These are phyloP conservation scores for Bradynema listronoti DNA, from an alignment of 1,140 invertebrate genomes.

Conservation along the genomic window DNA sequence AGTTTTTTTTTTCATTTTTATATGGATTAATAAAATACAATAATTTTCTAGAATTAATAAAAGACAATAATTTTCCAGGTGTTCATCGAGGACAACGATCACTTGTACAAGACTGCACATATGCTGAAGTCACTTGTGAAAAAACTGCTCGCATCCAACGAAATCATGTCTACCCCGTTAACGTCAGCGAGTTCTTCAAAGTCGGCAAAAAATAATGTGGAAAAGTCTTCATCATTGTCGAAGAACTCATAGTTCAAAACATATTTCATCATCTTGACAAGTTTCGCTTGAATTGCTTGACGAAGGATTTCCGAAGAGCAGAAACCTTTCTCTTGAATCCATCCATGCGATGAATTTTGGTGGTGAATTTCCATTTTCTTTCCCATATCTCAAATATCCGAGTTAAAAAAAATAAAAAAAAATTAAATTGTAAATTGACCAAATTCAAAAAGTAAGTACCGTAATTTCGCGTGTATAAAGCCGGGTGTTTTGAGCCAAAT, in stretches of 20 bases:
- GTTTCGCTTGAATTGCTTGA: neutral
- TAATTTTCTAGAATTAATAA: neutral
- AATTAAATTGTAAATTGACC: too few relatives aligned
- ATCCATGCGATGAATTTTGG: neutral
- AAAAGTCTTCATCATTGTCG: too few relatives aligned
- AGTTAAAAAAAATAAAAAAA: too few relatives aligned
- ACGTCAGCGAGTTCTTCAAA: neutral
- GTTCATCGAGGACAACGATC: constrained; percentile 2
- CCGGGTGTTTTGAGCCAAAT: too few relatives aligned
- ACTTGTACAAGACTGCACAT: neutral
- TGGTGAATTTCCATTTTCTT: neutral
- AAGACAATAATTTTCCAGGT: neutral
- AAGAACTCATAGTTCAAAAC: neutral
- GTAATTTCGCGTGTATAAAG: too few relatives aligned
- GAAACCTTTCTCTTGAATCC: constrained; percentile 6
- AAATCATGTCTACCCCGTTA: neutral
- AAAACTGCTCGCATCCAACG: neutral
- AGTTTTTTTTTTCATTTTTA: too few relatives aligned
- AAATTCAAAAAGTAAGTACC: too few relatives aligned
- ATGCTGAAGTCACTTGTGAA: constrained; percentile 1
- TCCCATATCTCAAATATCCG: too few relatives aligned
- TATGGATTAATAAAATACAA: too few relatives aligned
- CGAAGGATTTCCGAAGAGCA: neutral
- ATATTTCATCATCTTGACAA: constrained; percentile 5
- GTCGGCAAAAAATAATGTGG: too few relatives aligned